Base-by-base conservation (phyloP, 1,140 invertebrate species). In the Whitmania pigra region DNA sequence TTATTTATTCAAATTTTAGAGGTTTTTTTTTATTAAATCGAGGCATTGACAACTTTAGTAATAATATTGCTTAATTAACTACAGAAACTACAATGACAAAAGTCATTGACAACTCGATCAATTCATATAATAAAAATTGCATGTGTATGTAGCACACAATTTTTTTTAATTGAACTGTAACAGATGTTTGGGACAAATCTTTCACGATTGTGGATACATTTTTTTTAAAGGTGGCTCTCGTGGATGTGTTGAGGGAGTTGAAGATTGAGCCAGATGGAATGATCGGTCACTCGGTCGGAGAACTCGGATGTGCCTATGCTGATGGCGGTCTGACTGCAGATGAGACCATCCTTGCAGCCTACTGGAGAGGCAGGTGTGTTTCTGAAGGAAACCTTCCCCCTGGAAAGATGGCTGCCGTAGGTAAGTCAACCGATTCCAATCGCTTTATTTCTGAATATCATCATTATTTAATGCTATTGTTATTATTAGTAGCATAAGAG, bases 311-410 rank as follows among this genome's bases (percentile, higher is more conserved):
- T 83, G 94, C 92, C 11, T 99, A 98, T 83, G 94, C 94, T 54
- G 95, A 98, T 84, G 93, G 92, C 9, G 89, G 89, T 29, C 88
- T 97, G 74, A 95, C 92, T 13, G 87, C 88, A 0, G 93, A 97
- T 79, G 93, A 99, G 82, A 90, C 92, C 0, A 87, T 97, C 43
- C 80, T 95, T 70, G 88, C 92, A 69, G 93, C 94, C 36, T 97
- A 92, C 80, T 92, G 89, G 87, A 85, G 94, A 84, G 94, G 94
- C 25, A 87, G 87, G 75, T 90, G 88, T 78, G 91, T 97, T 75
- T 77, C 88, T 70, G 91, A 94, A 73, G 87, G 89, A 0, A 86
- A 88, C 71, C 81, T 94, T 53, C 81, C 87, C 7, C 81, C 84
- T 36, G 91, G 89, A 53, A 87, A 86, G 54, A 94, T 93, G 92